Evolutionary conservation across 2,888 invertebrate species (phyloP).

Genomic region (Lasius fuliginosus): DNA sequence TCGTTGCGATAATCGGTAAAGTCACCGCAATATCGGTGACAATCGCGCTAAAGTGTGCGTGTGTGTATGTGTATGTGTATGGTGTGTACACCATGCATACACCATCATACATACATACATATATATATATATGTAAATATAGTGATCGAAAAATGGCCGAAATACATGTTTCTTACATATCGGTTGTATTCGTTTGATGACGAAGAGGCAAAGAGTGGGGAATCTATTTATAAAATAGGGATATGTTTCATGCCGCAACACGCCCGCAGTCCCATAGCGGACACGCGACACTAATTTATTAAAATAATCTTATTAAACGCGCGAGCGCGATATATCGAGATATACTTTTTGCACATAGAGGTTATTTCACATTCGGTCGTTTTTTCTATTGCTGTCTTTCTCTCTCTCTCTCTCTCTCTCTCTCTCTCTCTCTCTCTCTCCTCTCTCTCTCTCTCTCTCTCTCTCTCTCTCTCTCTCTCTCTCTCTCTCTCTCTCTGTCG

Average conservation of each 20-base stretch:
- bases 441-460: too few species aligned
- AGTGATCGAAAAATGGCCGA: not conserved
- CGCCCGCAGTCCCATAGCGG: conserved; percentile 80
- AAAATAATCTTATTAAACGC: conserved; percentile 70
- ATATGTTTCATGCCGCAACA: conserved; percentile 85
- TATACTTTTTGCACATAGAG: too few species aligned
- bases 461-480: too few species aligned
- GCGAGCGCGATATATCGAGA: not conserved
- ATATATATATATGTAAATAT: not conserved
- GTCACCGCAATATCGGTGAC: not conserved
- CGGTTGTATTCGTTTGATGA: conserved; percentile 70
- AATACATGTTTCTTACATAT: conserved; percentile 83
- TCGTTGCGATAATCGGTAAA: conserved; percentile 64
- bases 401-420: too few species aligned
- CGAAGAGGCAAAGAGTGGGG: conserved; percentile 77
- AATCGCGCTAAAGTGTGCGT: conserved; percentile 4
- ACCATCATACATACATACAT: not conserved
- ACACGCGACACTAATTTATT: conserved; percentile 81
- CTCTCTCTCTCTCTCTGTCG: conserved; percentile 20
- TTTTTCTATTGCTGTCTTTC: too few species aligned
- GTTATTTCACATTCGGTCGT: too few species aligned
- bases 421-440: too few species aligned
- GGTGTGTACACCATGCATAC: too few species aligned
- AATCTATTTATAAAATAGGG: conserved; percentile 83
- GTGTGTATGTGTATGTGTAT: conserved; percentile 53